phyloP scores from a whole-genome alignment of 2,888 invertebrate genomes.

The Halictus quadricinctus region DNA sequence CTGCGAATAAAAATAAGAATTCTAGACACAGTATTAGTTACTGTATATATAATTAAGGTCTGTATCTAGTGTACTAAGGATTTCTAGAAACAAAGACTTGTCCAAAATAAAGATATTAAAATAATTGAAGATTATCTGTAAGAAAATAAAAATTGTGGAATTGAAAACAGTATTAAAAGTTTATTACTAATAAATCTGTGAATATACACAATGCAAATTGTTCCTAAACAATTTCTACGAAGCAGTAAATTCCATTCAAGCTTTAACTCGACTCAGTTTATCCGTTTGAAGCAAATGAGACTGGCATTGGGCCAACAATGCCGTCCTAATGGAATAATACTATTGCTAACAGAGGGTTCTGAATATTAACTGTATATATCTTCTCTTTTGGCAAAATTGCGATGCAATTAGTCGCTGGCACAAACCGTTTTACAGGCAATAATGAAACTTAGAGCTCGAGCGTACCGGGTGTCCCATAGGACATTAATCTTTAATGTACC shows the following conservation, averaged over 20 bases:
- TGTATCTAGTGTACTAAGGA: neutral
- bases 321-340: neutral
- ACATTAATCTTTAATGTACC: neutral
- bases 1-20: neutral
- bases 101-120: too few relatives aligned
- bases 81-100: too few relatives aligned
- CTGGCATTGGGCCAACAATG: conserved; percentile 10
- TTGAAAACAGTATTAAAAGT: neutral
- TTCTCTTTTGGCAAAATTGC: neutral
- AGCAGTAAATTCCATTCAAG: conserved; percentile 12
- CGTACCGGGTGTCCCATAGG: neutral
- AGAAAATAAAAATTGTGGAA: neutral
- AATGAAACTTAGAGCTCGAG: neutral
- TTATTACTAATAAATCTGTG: neutral
- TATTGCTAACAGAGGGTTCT: neutral
- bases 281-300: conserved; percentile 5
- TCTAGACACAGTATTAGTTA: neutral
- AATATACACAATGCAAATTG: neutral
- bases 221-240: neutral
- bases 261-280: conserved; percentile 15
- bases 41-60: neutral
- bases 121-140: too few relatives aligned
- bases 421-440: neutral
- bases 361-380: conserved; percentile 17
- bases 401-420: neutral